A percentile compares a stretch with the other conserved stretches of the same genome.
Evolutionary conservation across 2,113 vertebrate species (phyloP).

Genomic region (Poecilia latipinna): DNA sequence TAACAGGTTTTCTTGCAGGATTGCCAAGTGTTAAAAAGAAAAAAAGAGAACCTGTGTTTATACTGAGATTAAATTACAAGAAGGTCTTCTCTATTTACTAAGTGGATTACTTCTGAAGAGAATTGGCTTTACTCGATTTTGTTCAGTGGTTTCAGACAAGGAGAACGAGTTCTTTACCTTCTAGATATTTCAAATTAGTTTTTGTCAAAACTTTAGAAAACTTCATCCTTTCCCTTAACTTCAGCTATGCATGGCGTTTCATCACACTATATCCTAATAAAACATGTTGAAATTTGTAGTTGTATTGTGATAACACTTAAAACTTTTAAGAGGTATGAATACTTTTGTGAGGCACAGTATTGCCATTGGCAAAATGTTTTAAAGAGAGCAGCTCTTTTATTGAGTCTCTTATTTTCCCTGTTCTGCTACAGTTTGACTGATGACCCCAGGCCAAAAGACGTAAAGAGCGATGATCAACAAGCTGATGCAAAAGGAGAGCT

Average conservation of each 20-base stretch:
- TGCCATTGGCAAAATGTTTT: background rate
- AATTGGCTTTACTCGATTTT: too few species aligned
- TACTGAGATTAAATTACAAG: too few species aligned
- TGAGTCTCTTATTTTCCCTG: background rate
- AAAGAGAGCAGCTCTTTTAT: background rate
- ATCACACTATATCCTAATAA: background rate
- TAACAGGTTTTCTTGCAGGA: too few species aligned
- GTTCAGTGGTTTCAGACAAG: too few species aligned
- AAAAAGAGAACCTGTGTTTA: too few species aligned
- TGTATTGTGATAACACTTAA: background rate
- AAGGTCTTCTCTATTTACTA: too few species aligned
- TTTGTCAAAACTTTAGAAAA: too few species aligned
- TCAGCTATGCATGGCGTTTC: background rate
- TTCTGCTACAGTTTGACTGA: conserved; percentile 40
- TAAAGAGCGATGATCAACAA: conserved; percentile 16
- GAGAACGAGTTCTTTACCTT: too few species aligned
- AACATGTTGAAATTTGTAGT: background rate
- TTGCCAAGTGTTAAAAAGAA: too few species aligned
- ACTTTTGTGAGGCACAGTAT: background rate
- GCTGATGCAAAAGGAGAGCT: conserved; percentile 37
- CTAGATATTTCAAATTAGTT: too few species aligned
- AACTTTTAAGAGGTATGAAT: background rate
- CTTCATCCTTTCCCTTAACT: too few species aligned
- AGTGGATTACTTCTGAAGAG: too few species aligned
- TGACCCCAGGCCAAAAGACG: conserved; percentile 35